Evolutionary conservation across 1,140 invertebrate genomes (phyloP).

Genomic region (Carcinoscorpius rotundicauda): DNA sequence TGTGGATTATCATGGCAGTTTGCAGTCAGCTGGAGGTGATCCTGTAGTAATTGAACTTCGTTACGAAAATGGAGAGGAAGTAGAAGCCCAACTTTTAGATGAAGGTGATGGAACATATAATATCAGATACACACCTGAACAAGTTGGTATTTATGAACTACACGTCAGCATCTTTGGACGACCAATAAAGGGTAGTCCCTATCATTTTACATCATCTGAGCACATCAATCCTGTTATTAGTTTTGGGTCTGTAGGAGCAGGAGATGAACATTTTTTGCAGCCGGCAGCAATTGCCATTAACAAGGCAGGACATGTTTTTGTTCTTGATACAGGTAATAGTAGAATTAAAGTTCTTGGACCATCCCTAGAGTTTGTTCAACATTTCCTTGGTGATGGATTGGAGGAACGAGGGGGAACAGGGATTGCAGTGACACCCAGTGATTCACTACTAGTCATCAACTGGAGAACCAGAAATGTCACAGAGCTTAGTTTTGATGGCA

Average conservation of each 20-base stretch:
- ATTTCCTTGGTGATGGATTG: slow-evolving; percentile 62
- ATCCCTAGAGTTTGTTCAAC: slow-evolving; percentile 57
- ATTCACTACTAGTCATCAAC: slow-evolving; percentile 67
- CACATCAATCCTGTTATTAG: slow-evolving; percentile 62
- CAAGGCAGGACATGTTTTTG: slow-evolving; percentile 48
- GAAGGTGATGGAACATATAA: slow-evolving; percentile 68
- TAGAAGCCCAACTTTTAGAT: slow-evolving; percentile 48
- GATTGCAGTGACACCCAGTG: slow-evolving; percentile 32
- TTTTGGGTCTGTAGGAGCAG: slow-evolving; percentile 56
- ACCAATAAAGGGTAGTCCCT: slow-evolving; percentile 67
- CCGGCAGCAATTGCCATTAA: slow-evolving; percentile 61
- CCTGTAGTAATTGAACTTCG: slow-evolving; percentile 53
- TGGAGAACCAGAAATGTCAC: slow-evolving; percentile 70
- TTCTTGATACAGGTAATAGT: slow-evolving; percentile 87
- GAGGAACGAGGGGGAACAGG: slow-evolving; percentile 72
- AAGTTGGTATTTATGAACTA: slow-evolving; percentile 47
- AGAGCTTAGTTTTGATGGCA: slow-evolving; percentile 48
- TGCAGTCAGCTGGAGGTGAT: slow-evolving; percentile 64
- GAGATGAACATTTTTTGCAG: slow-evolving; percentile 67
- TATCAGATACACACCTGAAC: slow-evolving; percentile 42
- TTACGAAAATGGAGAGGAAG: slow-evolving; percentile 24
- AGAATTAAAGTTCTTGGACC: slow-evolving; percentile 59
- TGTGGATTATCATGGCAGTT: slow-evolving; percentile 75
- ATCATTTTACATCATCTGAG: slow-evolving; percentile 53
- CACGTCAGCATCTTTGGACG: slow-evolving; percentile 70